Evolutionary conservation across 2,888 invertebrate genomes (phyloP).

Genomic region (Plutella xylostella): DNA sequence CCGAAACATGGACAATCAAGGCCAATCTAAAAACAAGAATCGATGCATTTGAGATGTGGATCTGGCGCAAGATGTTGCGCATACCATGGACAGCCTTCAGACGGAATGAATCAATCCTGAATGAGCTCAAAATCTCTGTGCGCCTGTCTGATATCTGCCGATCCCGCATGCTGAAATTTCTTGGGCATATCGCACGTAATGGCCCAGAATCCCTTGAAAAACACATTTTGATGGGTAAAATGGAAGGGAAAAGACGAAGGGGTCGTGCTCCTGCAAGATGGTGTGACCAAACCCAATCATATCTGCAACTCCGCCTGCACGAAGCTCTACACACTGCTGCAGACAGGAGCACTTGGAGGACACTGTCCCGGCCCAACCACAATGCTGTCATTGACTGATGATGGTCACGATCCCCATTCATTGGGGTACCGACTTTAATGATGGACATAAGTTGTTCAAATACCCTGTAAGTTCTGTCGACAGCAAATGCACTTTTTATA

Average conservation of each 20-base stretch:
- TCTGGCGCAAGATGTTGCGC: neutral
- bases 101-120: neutral
- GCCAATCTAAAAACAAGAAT: neutral
- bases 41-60: slow-evolving; percentile 7
- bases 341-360: no score
- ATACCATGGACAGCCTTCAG: neutral
- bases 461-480: no score
- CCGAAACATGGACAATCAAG: slow-evolving; percentile 1
- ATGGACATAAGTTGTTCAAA: no score
- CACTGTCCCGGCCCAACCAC: no score
- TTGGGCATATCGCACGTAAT: neutral
- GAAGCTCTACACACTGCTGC: no score
- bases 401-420: no score
- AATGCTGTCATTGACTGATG: no score
- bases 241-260: neutral
- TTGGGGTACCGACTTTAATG: no score
- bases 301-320: no score
- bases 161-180: no score
- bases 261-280: neutral
- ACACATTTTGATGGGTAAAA: neutral
- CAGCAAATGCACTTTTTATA: no score
- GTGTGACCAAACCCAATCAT: neutral
- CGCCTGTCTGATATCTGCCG: no score
- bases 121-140: neutral
- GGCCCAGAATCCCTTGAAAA: neutral